These are phyloP conservation scores for Papilio gigon DNA, from an alignment of 2,888 invertebrate genomes.

Conservation along the genomic window DNA sequence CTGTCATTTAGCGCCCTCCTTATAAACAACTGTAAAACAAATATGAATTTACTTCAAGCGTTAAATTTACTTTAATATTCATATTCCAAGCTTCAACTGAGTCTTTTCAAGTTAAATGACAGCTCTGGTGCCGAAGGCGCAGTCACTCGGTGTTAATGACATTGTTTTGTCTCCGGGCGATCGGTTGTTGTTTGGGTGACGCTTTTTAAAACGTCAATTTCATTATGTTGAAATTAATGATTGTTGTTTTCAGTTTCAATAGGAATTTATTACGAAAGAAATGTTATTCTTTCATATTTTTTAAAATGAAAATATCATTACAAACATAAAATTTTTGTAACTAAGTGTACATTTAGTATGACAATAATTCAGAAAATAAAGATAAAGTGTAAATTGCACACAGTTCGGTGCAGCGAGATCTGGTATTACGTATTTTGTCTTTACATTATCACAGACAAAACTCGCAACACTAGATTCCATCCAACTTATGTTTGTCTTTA, in stretches of 20 bases:
- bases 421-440: neutral
- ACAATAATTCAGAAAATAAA: neutral
- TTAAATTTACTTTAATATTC: neutral
- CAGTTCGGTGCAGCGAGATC: neutral
- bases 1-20: too few species aligned
- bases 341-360: neutral
- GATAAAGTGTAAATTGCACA: neutral
- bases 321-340: neutral
- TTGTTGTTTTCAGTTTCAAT: neutral
- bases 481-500: neutral
- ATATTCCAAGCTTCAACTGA: neutral
- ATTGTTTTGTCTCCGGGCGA: constrained; percentile 9
- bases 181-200: constrained; percentile 1
- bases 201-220: constrained; percentile 13
- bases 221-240: constrained; percentile 12
- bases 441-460: neutral
- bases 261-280: neutral
- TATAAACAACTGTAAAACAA: too few species aligned
- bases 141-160: neutral
- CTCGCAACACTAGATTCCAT: neutral
- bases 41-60: too few species aligned
- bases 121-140: neutral
- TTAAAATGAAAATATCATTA: neutral
- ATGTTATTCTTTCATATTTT: neutral
- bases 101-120: neutral